Evolutionary conservation across 2,888 invertebrate genomes (phyloP).

Genomic region (Ornithoptera alexandrae): DNA sequence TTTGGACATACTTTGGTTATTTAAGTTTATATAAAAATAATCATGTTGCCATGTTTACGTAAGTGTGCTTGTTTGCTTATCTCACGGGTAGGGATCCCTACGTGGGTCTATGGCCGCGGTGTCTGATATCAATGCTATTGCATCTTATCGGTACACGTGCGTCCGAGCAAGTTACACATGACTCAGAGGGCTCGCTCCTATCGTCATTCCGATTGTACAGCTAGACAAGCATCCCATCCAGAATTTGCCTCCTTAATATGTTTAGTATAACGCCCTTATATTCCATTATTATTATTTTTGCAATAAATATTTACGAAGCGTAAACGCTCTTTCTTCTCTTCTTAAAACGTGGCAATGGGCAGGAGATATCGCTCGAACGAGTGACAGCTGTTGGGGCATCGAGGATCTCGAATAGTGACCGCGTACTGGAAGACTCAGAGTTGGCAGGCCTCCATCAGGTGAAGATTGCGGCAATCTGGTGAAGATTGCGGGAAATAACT

Average conservation of each 20-base stretch:
- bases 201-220: slow-evolving; percentile 29
- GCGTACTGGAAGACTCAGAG: no score
- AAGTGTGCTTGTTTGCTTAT: slow-evolving; percentile 28
- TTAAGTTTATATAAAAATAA: slow-evolving; percentile 1
- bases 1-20: not conserved
- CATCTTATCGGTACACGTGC: slow-evolving; percentile 32
- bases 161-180: slow-evolving; percentile 24
- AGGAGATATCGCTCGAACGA: no score
- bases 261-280: slow-evolving; percentile 66
- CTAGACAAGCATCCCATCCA: slow-evolving; percentile 35
- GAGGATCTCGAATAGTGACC: no score
- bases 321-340: slow-evolving; percentile 36
- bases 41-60: slow-evolving; percentile 10
- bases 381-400: no score
- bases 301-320: slow-evolving; percentile 52
- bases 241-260: slow-evolving; percentile 45
- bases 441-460: no score
- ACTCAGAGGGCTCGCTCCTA: slow-evolving; percentile 31
- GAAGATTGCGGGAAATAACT: no score
- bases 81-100: slow-evolving; percentile 29
- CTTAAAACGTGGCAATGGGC: no score
- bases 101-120: slow-evolving; percentile 15
- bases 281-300: slow-evolving; percentile 55
- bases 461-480: no score
- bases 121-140: slow-evolving; percentile 25